A percentile compares a stretch with the other conserved stretches of the same genome.
Evolutionary conservation across 2,797 vertebrate species (phyloP).

Genomic region (Lepilemur septentrionalis): DNA sequence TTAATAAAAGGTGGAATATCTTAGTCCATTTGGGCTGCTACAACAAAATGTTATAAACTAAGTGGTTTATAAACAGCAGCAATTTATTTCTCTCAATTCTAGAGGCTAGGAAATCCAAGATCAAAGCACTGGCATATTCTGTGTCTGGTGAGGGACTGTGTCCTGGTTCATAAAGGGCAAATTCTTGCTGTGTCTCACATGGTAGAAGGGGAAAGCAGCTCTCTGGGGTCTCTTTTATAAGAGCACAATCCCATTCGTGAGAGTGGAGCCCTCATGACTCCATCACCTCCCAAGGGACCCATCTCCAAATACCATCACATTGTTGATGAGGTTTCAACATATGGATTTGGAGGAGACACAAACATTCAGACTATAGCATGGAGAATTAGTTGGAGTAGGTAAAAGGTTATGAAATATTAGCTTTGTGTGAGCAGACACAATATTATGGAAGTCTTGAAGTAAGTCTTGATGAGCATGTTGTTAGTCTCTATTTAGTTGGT

Average conservation of each 20-base stretch:
- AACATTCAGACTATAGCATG: background rate
- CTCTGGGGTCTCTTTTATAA: background rate
- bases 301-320: background rate
- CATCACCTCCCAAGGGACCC: background rate
- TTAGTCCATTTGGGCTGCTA: background rate
- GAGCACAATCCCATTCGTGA: background rate
- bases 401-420: background rate
- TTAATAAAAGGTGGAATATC: background rate
- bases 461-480: background rate
- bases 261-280: background rate
- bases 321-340: background rate
- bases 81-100: background rate
- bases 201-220: background rate
- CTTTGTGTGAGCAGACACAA: background rate
- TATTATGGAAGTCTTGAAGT: background rate
- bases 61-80: background rate
- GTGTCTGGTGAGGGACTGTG: background rate
- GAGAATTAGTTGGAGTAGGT: background rate
- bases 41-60: background rate
- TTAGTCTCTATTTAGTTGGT: background rate
- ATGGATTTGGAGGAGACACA: too few relatives aligned
- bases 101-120: background rate
- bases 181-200: background rate
- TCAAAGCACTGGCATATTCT: background rate
- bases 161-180: background rate